Conservation (phyloP, 2,888 invertebrate genomes). For the Dynastes grantii region DNA sequence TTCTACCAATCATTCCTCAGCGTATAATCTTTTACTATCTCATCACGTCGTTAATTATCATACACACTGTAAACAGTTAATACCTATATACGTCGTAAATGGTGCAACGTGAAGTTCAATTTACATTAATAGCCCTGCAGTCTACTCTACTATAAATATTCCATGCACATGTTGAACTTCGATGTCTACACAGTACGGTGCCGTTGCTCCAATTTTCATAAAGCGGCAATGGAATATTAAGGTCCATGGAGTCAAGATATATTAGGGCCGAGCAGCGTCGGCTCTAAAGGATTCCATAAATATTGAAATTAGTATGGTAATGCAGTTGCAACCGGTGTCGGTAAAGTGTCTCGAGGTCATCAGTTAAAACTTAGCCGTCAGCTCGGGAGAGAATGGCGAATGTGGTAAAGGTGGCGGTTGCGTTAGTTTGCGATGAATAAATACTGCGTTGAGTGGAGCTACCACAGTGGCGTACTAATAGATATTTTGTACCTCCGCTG, state of each 20-base stretch:
- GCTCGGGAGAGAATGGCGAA: neutral
- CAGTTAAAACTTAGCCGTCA: constrained; percentile 29
- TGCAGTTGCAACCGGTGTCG: constrained; percentile 48
- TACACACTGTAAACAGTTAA: constrained; percentile 3
- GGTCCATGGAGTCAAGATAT: constrained; percentile 24
- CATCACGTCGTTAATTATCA: constrained; percentile 6
- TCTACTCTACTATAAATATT: constrained; percentile 32
- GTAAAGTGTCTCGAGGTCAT: constrained; percentile 31
- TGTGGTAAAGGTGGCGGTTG: neutral
- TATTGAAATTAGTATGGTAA: constrained; percentile 52
- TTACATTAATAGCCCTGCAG: constrained; percentile 38
- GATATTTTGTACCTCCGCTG: no score
- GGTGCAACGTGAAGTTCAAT: constrained; percentile 27
- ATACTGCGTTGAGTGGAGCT: constrained; percentile 1
- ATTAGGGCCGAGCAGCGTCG: constrained; percentile 14
- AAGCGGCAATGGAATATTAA: constrained; percentile 44
- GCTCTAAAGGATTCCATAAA: constrained; percentile 46
- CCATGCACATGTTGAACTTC: constrained; percentile 35
- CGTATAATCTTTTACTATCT: neutral
- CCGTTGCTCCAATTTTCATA: constrained; percentile 45
- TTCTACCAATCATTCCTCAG: neutral
- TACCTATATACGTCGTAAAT: constrained; percentile 8
- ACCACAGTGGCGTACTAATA: no score
- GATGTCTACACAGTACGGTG: constrained; percentile 19
- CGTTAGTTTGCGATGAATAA: constrained; percentile 34